Evolutionary conservation across 2,113 vertebrate genomes (phyloP), one percentile per base, ranked within the genome.

Genomic region (Lagopus leucura): DNA sequence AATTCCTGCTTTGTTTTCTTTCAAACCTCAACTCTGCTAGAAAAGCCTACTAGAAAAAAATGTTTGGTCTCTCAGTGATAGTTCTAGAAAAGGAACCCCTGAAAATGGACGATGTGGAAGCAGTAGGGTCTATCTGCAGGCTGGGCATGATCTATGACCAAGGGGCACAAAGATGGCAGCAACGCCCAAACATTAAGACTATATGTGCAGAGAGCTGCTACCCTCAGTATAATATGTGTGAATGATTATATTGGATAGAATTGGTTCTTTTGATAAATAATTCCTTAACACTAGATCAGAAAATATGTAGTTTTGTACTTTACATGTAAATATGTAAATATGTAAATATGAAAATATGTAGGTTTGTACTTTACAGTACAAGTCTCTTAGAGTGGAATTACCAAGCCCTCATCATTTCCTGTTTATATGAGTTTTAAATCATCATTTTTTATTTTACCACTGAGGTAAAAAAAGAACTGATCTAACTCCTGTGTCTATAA

Each of bases 291-390:
- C 6, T 43, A 63, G 20, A 28, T 45, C 58, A 90, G 67, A 84
- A 90, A 17, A 50, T 8, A 32, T 0, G 3, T 21, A 1, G 2
- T 20, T 45, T 90, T 48, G 43, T 70, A 43, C 0, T 0, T 17
- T 14, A 28, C 88, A 76, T n/a, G n/a, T n/a, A n/a, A n/a, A n/a
- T n/a, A n/a, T n/a, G n/a, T n/a, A n/a, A n/a, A n/a, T n/a, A n/a
- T n/a, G n/a, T n/a, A n/a, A n/a, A n/a, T n/a, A n/a, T n/a, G 67
- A 84, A 90, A 17, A 50, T 8, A 32, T 0, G 3, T 21, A 1
- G 38, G 21, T 45, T 90, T 48, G 43, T 70, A 43, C 0, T 0
- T 17, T 14, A 28, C 88, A 76, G 40, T 13, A n/a, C 13, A 27
- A 32, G 22, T 6, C 52, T 7, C 52, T 72, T 54, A 63, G 24